These are phyloP conservation scores for Oscheius onirici DNA, from an alignment of 2,888 invertebrate genomes.

Conservation along the genomic window DNA sequence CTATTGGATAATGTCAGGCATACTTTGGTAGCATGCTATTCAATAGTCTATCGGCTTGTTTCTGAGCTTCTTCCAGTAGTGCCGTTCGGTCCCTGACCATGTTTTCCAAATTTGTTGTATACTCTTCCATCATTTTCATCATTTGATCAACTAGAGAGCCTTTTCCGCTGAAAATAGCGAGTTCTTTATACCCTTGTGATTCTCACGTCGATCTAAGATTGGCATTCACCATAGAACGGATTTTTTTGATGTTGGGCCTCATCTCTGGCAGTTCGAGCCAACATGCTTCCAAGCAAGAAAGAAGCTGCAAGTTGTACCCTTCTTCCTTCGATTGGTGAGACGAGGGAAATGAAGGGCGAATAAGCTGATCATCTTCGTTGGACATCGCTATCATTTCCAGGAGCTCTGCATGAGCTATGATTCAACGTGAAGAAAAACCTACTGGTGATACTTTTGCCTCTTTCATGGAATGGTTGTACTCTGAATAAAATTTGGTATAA, in stretches of 20 bases:
- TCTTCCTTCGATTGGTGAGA: conserved; percentile 16
- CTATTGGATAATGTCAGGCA: conserved; percentile 6
- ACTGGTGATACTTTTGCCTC: conserved; percentile 41
- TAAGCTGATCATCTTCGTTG: conserved; percentile 67
- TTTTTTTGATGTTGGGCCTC: conserved; percentile 68
- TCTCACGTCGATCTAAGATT: conserved; percentile 65
- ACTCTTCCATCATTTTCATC: conserved; percentile 71
- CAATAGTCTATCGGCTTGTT: conserved; percentile 68
- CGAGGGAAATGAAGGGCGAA: conserved; percentile 66
- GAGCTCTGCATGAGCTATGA: conserved; percentile 61
- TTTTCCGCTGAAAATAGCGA: conserved; percentile 62
- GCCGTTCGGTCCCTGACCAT: conserved; percentile 68
- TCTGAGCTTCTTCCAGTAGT: conserved; percentile 69
- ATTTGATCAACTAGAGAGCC: conserved; percentile 70
- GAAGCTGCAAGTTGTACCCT: conserved; percentile 47
- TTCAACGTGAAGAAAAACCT: not conserved
- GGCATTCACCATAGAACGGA: conserved; percentile 64
- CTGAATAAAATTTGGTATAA: conserved; percentile 69
- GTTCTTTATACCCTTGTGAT: not conserved
- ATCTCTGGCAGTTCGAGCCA: conserved; percentile 70
- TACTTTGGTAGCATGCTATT: conserved; percentile 70
- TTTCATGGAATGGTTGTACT: conserved; percentile 68
- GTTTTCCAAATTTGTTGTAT: conserved; percentile 68
- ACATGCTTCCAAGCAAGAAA: conserved; percentile 69
- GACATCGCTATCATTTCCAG: conserved; percentile 69